phyloP scores from a whole-genome alignment of 1,140 invertebrate species.

The Phthorimaea operculella region DNA sequence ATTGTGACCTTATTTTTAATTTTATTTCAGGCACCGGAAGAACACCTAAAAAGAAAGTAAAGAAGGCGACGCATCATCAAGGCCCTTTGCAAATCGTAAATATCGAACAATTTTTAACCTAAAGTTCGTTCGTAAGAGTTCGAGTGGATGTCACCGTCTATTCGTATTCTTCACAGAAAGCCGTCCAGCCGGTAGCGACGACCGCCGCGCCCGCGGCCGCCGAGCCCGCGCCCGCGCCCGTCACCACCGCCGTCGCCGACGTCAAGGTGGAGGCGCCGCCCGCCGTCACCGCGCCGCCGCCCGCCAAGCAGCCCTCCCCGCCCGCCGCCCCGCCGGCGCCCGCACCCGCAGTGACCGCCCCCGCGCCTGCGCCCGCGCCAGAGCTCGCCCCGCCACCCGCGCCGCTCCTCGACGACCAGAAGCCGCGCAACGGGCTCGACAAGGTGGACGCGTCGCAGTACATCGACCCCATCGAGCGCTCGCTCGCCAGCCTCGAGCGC shows the following conservation, averaged over 20 bases:
- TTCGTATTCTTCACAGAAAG: conserved; percentile 20
- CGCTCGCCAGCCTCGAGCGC: conserved; percentile 73
- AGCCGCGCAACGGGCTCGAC: conserved; percentile 50
- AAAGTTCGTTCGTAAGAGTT: not conserved
- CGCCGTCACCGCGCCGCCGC: conserved; percentile 17
- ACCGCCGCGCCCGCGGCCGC: conserved; percentile 7
- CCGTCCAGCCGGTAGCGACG: conserved; percentile 19
- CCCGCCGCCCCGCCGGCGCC: conserved; percentile 7
- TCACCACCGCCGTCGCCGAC: not conserved
- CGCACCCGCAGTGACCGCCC: conserved; percentile 14
- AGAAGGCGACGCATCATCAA: conserved; percentile 47
- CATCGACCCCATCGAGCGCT: conserved; percentile 74
- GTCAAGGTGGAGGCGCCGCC: conserved; percentile 7
- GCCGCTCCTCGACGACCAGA: conserved; percentile 31
- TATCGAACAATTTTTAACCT: conserved; percentile 17
- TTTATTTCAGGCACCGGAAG: conserved; percentile 35
- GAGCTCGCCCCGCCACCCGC: conserved; percentile 34
- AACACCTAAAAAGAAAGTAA: conserved; percentile 60
- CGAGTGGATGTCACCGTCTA: not conserved
- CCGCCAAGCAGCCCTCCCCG: conserved; percentile 11
- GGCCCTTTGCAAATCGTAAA: conserved; percentile 41
- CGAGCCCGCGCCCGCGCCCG: not conserved
- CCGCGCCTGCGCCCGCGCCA: conserved; percentile 22
- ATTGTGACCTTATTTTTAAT: not conserved
- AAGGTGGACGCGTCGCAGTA: conserved; percentile 55